These are phyloP conservation scores for Imbricaverruca yamaguchii DNA, from an alignment of 2,888 invertebrate species.

Conservation along the genomic window DNA sequence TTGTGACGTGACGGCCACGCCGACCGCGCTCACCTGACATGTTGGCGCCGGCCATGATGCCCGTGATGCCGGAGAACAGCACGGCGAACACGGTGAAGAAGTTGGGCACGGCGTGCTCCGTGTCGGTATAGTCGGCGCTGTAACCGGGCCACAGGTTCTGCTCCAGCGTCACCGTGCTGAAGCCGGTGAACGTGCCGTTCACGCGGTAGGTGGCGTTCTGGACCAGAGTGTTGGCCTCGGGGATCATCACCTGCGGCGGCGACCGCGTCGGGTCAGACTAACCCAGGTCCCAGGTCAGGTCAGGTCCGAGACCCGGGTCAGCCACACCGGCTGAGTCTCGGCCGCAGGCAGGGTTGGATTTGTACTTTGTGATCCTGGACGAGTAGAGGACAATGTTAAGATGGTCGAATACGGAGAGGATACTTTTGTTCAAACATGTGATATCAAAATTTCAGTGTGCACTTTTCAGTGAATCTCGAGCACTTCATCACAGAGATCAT, in stretches of 20 bases:
- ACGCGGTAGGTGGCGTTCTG: conserved; percentile 47
- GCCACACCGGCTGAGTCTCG: too few relatives aligned
- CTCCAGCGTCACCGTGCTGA: conserved; percentile 60
- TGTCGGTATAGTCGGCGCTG: conserved; percentile 65
- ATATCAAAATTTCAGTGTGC: too few relatives aligned
- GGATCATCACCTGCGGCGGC: conserved; percentile 57
- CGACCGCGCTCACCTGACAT: conserved; percentile 57
- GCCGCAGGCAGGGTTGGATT: too few relatives aligned
- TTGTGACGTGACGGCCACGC: too few relatives aligned
- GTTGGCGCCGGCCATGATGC: conserved; percentile 99
- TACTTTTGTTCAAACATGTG: too few relatives aligned
- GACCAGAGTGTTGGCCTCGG: conserved; percentile 61
- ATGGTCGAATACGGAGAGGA: too few relatives aligned
- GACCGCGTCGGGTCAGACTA: background rate
- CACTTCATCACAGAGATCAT: too few relatives aligned
- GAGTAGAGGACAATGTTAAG: too few relatives aligned
- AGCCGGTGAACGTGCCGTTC: conserved; percentile 70
- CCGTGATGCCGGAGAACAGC: conserved; percentile 95
- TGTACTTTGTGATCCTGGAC: too few relatives aligned
- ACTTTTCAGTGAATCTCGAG: too few relatives aligned
- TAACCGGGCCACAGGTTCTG: conserved; percentile 71
- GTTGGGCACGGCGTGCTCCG: conserved; percentile 46
- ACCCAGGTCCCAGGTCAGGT: too few relatives aligned
- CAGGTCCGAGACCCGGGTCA: too few relatives aligned
- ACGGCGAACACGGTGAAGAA: conserved; percentile 97